phyloP scores from a whole-genome alignment of 2,797 vertebrate genomes.

The Meda fulgida region DNA sequence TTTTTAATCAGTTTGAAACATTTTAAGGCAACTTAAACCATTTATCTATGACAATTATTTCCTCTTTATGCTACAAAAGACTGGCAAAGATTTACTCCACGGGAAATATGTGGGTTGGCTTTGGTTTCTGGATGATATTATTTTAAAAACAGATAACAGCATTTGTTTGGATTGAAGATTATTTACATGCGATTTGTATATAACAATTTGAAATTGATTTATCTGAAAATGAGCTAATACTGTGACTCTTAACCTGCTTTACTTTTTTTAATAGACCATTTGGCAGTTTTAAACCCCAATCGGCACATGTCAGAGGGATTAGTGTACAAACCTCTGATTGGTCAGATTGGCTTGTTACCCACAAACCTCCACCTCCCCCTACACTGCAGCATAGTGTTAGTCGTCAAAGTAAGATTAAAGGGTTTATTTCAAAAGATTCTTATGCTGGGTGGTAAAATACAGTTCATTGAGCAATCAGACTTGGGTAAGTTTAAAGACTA shows the following conservation, averaged over 20 bases:
- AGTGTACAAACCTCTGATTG: constrained; percentile 60
- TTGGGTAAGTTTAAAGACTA: constrained; percentile 68
- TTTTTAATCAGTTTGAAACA: background rate
- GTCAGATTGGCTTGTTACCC: constrained; percentile 57
- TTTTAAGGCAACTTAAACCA: background rate
- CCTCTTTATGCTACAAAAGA: constrained; percentile 11
- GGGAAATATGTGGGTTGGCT: background rate
- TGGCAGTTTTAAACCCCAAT: background rate
- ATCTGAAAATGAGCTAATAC: constrained; percentile 25
- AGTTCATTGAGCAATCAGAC: constrained; percentile 70
- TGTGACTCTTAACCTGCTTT: constrained; percentile 34
- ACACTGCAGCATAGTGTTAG: constrained; percentile 33
- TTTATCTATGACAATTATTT: constrained; percentile 18
- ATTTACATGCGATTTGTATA: constrained; percentile 13
- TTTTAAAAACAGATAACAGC: background rate
- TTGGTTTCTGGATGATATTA: constrained; percentile 11
- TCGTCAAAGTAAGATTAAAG: constrained; percentile 38
- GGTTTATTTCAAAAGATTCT: constrained; percentile 22
- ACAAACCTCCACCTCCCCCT: constrained; percentile 27
- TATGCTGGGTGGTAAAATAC: constrained; percentile 49
- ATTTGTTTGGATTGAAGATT: background rate
- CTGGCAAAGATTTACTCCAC: background rate
- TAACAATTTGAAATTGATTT: constrained; percentile 16
- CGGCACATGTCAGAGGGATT: background rate
- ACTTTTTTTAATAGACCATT: background rate